Evolutionary conservation across 2,888 invertebrate genomes (phyloP), one percentile per base, ranked within the genome.

Genomic region (Mythimna loreyi): DNA sequence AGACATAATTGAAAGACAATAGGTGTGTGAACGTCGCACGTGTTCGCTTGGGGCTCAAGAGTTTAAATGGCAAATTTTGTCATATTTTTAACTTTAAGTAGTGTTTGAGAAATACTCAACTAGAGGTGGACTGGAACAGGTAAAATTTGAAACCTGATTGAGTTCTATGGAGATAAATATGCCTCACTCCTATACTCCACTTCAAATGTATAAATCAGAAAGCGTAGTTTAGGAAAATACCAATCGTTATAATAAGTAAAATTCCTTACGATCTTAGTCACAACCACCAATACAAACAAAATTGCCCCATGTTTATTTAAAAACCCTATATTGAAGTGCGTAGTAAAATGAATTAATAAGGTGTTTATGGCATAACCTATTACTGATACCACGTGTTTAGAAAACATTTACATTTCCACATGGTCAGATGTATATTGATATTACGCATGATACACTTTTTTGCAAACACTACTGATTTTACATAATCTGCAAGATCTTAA

Each of bases 381-480:
- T 81, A 77, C 73, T 57, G 40, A 82, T 78, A 81, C 85, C 84
- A 84, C 84, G 84, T 83, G 84, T 55, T 13, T 13, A 8, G 8
- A 13, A 40, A 40, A 8, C 36, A 84, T 83, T 80, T 56, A 66
- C 78, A 83, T 82, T 57, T 30, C 8, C 57, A 72, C 62, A 68
- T 72, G 77, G 74, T 23, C 56, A 71, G 45, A 58, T 56, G 52
- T 43, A 19, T 59, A 47, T 47, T 23, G 6, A 36, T 43, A 30
- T 40, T 1, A 55, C 43, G 33, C 13, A 28, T 69, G 67, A 36
- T 70, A 69, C 69, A 71, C 49, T 75, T 81, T 78, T 80, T 80
- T 70, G 55, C 57, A 11, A 36, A 25, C 19, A 11, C 19, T 45
- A 21, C 13, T 70, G 64, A 28, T 77, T 74, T 70, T 50, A 45